phyloP scores from a whole-genome alignment of 2,888 invertebrate genomes.

The Tipula vernalis region DNA sequence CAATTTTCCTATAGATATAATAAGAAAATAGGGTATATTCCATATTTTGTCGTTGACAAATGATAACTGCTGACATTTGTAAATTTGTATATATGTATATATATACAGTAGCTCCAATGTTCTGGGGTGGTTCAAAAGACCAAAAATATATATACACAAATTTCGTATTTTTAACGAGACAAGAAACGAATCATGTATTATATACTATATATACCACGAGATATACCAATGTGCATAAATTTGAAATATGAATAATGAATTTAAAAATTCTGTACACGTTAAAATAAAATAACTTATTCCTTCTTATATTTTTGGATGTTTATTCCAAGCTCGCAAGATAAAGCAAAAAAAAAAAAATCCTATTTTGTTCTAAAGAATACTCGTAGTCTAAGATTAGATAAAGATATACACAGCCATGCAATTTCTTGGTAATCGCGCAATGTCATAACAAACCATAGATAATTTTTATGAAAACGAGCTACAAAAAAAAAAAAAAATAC shows the following conservation, averaged over 20 bases:
- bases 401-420: not conserved
- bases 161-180: not conserved
- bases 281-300: not conserved
- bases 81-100: not conserved
- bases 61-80: not conserved
- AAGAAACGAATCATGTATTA: not conserved
- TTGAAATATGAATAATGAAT: not conserved
- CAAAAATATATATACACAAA: not conserved
- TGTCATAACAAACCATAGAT: not conserved
- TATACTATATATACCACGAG: not conserved
- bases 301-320: not conserved
- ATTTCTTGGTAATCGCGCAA: not conserved
- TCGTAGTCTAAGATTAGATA: not conserved
- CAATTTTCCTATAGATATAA: not conserved
- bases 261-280: not conserved
- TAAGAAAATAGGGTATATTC: not conserved
- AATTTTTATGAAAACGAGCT: not conserved
- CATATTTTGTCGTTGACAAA: slow-evolving; percentile 4
- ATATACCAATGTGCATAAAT: not conserved
- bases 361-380: not conserved
- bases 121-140: not conserved
- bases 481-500: not conserved
- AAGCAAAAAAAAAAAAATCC: not conserved
- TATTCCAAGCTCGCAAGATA: not conserved
- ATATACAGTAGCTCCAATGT: not conserved